A percentile compares a stretch with the other conserved stretches of the same genome.
Conservation (phyloP, 1,140 invertebrate species). For the Drosophila sproati region DNA sequence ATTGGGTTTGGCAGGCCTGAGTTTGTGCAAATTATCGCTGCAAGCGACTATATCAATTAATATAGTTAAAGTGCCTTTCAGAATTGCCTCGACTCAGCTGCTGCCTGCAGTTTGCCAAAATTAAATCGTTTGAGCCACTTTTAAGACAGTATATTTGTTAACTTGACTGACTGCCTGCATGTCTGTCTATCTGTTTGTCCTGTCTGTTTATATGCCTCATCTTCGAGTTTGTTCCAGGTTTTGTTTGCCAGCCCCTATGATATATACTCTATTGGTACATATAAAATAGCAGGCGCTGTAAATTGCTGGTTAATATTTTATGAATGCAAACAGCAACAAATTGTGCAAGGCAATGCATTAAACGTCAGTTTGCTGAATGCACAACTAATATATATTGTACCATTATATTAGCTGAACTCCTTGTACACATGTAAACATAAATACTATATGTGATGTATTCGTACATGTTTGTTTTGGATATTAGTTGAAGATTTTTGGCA, state of each 20-base stretch:
- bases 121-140: constrained; percentile 70
- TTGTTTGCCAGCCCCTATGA: constrained; percentile 59
- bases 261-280: constrained; percentile 20
- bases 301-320: constrained; percentile 81
- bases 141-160: constrained; percentile 37
- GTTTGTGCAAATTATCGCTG: constrained; percentile 80
- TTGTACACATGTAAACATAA: background rate
- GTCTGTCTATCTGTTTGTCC: constrained; percentile 19
- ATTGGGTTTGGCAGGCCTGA: constrained; percentile 69
- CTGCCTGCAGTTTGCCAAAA: constrained; percentile 48
- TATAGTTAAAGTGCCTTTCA: constrained; percentile 77
- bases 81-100: background rate
- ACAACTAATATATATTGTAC: constrained; percentile 13
- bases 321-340: constrained; percentile 79
- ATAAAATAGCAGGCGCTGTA: constrained; percentile 63
- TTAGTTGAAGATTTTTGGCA: background rate
- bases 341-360: constrained; percentile 66
- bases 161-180: background rate
- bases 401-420: constrained; percentile 16
- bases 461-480: background rate
- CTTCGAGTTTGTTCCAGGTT: constrained; percentile 29
- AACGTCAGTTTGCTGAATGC: constrained; percentile 2
- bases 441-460: background rate
- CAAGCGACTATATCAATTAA: constrained; percentile 81
- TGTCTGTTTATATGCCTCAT: constrained; percentile 38